phyloP scores from a whole-genome alignment of 2,113 vertebrate species.

The Crotalus viridis region DNA sequence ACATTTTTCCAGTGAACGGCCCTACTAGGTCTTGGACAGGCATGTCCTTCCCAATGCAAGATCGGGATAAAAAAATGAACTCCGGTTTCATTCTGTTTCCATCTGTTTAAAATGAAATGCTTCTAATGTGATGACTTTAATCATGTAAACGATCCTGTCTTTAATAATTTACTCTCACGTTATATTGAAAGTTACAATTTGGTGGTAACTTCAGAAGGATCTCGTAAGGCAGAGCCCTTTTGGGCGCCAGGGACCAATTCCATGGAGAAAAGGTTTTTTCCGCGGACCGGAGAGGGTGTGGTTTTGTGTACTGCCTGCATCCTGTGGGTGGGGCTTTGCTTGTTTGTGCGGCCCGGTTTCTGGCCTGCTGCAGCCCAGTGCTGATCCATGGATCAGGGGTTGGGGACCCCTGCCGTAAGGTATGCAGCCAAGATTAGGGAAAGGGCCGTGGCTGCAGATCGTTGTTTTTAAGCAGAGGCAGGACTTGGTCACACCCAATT shows the following conservation, averaged over 20 bases:
- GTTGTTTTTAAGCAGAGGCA: neutral
- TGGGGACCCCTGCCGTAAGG: neutral
- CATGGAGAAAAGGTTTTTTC: too few relatives aligned
- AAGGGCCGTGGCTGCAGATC: too few relatives aligned
- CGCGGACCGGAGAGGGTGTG: too few relatives aligned
- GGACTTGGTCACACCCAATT: neutral
- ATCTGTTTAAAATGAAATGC: neutral
- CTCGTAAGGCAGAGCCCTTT: too few relatives aligned
- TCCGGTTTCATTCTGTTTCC: neutral
- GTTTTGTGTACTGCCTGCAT: too few relatives aligned
- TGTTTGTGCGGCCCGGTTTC: too few relatives aligned
- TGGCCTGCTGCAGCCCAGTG: too few relatives aligned
- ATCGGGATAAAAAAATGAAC: neutral
- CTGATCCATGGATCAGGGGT: too few relatives aligned
- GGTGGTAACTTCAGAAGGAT: neutral
- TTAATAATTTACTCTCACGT: neutral
- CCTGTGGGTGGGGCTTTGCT: too few relatives aligned
- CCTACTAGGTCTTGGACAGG: neutral
- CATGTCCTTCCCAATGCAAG: neutral
- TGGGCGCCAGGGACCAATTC: too few relatives aligned
- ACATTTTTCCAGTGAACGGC: neutral
- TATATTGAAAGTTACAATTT: neutral
- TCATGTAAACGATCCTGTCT: neutral
- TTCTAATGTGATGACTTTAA: neutral
- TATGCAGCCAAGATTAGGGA: neutral